Conservation (phyloP, 2,797 vertebrate species). For the Alcedo quadribrachys region DNA sequence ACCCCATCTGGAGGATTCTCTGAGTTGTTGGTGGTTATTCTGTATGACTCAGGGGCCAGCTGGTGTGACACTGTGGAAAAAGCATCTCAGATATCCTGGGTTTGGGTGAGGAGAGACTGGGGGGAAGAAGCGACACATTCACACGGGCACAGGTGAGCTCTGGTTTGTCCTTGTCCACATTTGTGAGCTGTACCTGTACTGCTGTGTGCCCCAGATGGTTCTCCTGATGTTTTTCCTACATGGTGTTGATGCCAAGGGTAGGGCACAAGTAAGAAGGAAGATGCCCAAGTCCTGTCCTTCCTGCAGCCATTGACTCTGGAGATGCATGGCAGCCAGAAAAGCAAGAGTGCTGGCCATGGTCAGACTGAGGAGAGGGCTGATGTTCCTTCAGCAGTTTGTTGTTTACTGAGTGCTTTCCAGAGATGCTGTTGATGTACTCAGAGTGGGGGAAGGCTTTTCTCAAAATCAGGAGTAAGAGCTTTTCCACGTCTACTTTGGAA, state of each 20-base stretch:
- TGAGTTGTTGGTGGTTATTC: fast-evolving
- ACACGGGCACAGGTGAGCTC: no score
- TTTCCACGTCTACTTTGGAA: neutral
- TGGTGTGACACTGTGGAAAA: fast-evolving
- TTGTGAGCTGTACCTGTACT: neutral
- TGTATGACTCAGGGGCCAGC: neutral
- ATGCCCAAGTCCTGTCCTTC: neutral
- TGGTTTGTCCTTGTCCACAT: no score
- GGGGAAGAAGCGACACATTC: neutral
- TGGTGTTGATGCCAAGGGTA: neutral
- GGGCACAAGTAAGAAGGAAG: neutral
- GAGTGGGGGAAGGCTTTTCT: neutral
- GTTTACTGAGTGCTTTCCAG: neutral
- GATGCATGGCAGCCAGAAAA: neutral
- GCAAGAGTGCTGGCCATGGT: neutral
- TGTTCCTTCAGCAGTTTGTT: neutral
- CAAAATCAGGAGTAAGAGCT: neutral
- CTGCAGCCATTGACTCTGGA: neutral
- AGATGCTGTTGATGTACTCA: neutral
- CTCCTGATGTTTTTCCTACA: neutral
- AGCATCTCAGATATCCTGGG: neutral
- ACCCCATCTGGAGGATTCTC: fast-evolving
- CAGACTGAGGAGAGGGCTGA: neutral
- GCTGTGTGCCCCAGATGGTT: fast-evolving
- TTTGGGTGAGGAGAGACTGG: neutral